Base-by-base conservation (phyloP, 37 sponge, comb jelly and placozoan genomes). In the Crambe crambe region DNA sequence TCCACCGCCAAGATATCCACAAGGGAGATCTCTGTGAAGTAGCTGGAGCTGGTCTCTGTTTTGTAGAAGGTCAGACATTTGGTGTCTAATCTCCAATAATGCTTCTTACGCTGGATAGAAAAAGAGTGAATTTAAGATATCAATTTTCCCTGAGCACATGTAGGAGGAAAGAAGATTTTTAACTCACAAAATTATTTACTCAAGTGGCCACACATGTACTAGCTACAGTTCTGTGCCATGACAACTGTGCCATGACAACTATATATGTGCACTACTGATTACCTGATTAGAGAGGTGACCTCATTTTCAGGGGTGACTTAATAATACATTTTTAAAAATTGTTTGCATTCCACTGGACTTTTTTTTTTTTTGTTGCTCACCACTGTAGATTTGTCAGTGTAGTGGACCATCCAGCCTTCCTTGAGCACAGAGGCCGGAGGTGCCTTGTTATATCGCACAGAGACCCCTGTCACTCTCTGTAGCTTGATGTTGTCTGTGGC, bases 321-420 rank as follows among this genome's bases (percentile, higher is more conserved):
- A n/a, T n/a, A n/a, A n/a, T n/a, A n/a, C n/a, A n/a, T n/a, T n/a
- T n/a, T n/a, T n/a, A n/a, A n/a, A n/a, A n/a, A n/a, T n/a, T n/a
- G n/a, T n/a, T n/a, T n/a, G n/a, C n/a, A n/a, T n/a, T n/a, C n/a
- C n/a, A n/a, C n/a, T n/a, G n/a, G n/a, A n/a, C n/a, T n/a, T n/a
- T n/a, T n/a, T n/a, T n/a, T n/a, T n/a, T n/a, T n/a, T n/a, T n/a
- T n/a, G n/a, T n/a, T n/a, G 12, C 94, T 80, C 42, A 93, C 96
- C 69, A 92, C 36, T n/a, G 83, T 87, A 23, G 89, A 83, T 36
- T 74, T 81, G 68, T 86, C 72, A 37, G 95, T 95, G 72, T 89
- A 95, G 86, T 93, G 91, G 21, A 89, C 90, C 91, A 93, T 87
- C 94, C 91, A 90, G 18, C 93, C 96, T 65, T 95, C 96, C 79